These are phyloP conservation scores for Erynnis tages DNA, from an alignment of 2,888 invertebrate genomes.

Conservation along the genomic window DNA sequence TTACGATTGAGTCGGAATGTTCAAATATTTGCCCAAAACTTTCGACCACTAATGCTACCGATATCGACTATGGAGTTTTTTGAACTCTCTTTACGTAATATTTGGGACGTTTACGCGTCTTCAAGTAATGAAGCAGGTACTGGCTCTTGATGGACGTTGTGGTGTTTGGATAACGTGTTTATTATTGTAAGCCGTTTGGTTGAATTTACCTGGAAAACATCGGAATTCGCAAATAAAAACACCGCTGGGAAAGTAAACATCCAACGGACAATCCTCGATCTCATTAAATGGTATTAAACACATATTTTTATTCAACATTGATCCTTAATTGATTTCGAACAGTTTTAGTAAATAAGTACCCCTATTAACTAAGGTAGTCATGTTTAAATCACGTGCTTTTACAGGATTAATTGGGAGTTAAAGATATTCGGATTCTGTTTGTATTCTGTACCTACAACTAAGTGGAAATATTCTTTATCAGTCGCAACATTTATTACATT, in stretches of 20 bases:
- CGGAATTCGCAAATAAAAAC: conserved; percentile 66
- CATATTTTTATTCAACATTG: too few species aligned
- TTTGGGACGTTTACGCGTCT: conserved; percentile 53
- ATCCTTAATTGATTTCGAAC: too few species aligned
- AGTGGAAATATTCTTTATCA: too few species aligned
- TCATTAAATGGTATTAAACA: conserved; percentile 23
- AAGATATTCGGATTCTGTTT: too few species aligned
- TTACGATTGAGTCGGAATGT: conserved; percentile 65
- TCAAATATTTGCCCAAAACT: conserved; percentile 77
- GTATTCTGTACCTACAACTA: too few species aligned
- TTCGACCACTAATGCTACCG: conserved; percentile 78
- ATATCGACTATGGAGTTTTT: conserved; percentile 56
- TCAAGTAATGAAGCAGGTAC: conserved; percentile 52
- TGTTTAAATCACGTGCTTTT: too few species aligned
- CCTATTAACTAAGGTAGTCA: too few species aligned
- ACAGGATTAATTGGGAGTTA: too few species aligned
- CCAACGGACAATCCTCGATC: conserved; percentile 29
- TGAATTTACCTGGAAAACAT: conserved; percentile 61
- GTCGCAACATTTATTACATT: too few species aligned
- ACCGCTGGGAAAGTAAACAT: conserved; percentile 67
- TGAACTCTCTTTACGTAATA: conserved; percentile 66
- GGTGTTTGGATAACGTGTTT: conserved; percentile 61
- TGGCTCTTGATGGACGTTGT: too few species aligned
- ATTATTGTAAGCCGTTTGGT: conserved; percentile 53
- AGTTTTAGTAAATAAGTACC: too few species aligned